Evolutionary conservation across 2,888 invertebrate species (phyloP).

Genomic region (Lepidochitona cinerea): DNA sequence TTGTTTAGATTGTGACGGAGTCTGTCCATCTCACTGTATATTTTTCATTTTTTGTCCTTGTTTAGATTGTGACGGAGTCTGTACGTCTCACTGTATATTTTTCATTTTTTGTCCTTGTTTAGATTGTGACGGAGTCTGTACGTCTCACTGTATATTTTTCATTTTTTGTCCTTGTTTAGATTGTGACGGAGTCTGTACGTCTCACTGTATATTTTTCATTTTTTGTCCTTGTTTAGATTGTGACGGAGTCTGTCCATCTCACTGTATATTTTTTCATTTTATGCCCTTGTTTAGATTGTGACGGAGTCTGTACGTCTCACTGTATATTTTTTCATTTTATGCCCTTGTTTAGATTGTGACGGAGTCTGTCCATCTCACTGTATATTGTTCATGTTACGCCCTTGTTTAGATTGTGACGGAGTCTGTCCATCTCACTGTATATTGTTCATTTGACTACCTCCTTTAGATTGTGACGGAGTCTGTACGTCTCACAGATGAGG

Average conservation of each 20-base stretch:
- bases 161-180: background rate
- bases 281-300: too few relatives aligned
- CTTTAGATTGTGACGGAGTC: conserved; percentile 66
- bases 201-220: background rate
- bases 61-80: background rate
- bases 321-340: too few relatives aligned
- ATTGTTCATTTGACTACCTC: too few relatives aligned
- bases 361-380: background rate
- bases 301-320: background rate
- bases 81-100: too few relatives aligned
- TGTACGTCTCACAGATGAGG: conserved; percentile 65
- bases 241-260: background rate
- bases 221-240: too few relatives aligned
- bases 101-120: too few relatives aligned
- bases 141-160: too few relatives aligned
- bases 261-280: background rate
- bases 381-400: too few relatives aligned
- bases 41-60: too few relatives aligned
- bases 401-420: background rate
- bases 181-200: background rate
- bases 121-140: conserved; percentile 66
- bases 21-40: too few relatives aligned
- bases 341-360: background rate
- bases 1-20: too few relatives aligned
- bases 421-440: too few relatives aligned